phyloP scores from a whole-genome alignment of 2,888 invertebrate species.

The Saturnia pavonia region DNA sequence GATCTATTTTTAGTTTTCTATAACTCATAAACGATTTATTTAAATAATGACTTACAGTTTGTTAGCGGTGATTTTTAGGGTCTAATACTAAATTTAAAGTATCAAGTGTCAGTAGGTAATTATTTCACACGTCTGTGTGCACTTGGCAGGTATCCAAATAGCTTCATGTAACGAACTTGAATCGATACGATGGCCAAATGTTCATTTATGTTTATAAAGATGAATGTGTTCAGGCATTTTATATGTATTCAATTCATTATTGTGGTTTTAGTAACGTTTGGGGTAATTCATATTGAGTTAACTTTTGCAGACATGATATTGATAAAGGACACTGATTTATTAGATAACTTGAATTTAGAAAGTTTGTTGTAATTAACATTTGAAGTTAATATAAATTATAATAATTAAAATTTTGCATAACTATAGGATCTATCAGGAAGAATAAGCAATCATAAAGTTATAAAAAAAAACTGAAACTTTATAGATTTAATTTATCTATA shows the following conservation, averaged over 20 bases:
- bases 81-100: slow-evolving; percentile 44
- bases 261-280: background rate
- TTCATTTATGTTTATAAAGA: background rate
- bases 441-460: background rate
- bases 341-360: background rate
- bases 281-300: background rate
- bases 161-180: slow-evolving; percentile 61
- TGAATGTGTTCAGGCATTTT: background rate
- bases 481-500: too few species aligned
- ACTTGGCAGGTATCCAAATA: slow-evolving; percentile 61
- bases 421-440: too few species aligned
- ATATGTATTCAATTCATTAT: background rate
- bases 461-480: too few species aligned
- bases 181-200: slow-evolving; percentile 52
- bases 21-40: slow-evolving; percentile 14
- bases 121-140: slow-evolving; percentile 47
- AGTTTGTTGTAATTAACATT: background rate
- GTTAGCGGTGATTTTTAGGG: slow-evolving; percentile 19
- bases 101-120: slow-evolving; percentile 59
- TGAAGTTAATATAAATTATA: background rate
- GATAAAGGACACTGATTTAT: background rate
- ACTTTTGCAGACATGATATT: background rate
- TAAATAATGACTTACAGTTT: background rate
- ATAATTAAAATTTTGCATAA: background rate
- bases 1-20: slow-evolving; percentile 34